Base-by-base conservation (phyloP, 2,888 invertebrate species). In the Nomada ferruginata region DNA sequence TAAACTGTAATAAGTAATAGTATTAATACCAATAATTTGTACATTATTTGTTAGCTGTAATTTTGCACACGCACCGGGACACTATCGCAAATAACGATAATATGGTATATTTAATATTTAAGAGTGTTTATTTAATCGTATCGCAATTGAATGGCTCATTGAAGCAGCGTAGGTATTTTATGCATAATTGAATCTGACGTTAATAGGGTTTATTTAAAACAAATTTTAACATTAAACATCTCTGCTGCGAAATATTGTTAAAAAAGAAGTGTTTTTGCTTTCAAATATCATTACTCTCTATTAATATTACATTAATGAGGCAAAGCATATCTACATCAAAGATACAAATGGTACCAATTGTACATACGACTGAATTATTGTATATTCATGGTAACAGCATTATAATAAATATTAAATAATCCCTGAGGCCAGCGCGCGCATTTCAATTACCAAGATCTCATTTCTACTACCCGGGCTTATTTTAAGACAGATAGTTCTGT, bases 31-130 rank as follows among this genome's bases (percentile, higher is more conserved):
- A 57, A 36, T 76, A 36, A 76, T 81, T 74, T 77, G 57, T 79
- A 77, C 29, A 71, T 70, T 82, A 77, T 44, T 74, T 81, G 13
- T 52, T 72, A 76, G 36, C 50, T 60, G 50, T 59, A 75, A 78
- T 69, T 76, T 72, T 29, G 69, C 73, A 71, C 47, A 55, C 2
- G 64, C 44, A 64, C 60, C 68, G 60, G 52, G 64, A 65, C 61
- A 55, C 47, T 75, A 57, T 61, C 61, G 75, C 63, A 77, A 68
- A 66, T 75, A 71, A 77, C 42, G 57, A 66, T 18, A 2, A 42
- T 42, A n/a, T 26, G 57, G 29, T 66, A 47, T 36, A 72, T 71
- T 55, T 77, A 74, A 36, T 15, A 20, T 50, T 68, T 80, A 76
- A 66, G 53, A 15, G 10, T 50, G 52, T 81, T 66, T 36, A 52